Conservation (phyloP, 2,113 vertebrate genomes). For the Percina caprodes region DNA sequence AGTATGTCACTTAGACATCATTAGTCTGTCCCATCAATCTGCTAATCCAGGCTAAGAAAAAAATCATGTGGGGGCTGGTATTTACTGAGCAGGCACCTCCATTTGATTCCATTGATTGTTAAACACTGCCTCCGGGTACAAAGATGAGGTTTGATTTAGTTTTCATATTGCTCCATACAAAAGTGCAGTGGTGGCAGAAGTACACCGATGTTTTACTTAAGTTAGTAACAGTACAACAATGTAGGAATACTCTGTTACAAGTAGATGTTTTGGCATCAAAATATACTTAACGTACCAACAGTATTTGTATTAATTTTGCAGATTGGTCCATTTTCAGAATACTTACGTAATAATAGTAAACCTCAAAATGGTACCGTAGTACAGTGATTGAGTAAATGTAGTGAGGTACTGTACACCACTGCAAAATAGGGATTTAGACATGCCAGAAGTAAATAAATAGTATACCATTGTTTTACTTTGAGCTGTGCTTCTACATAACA, state of each 20-base stretch:
- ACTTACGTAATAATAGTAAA: background rate
- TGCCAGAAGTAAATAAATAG: background rate
- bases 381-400: background rate
- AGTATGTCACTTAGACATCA: conserved; percentile 52
- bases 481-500: conserved; percentile 8
- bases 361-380: background rate
- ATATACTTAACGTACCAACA: background rate
- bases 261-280: background rate
- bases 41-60: conserved; percentile 36
- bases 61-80: conserved; percentile 47
- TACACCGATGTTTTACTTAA: background rate
- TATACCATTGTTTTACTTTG: conserved; percentile 13
- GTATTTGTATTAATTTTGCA: background rate
- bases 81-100: conserved; percentile 47
- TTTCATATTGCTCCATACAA: background rate
- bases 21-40: conserved; percentile 63
- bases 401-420: background rate
- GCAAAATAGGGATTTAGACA: background rate
- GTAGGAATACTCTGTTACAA: background rate
- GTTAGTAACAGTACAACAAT: background rate
- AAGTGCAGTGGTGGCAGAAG: background rate
- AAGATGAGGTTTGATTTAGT: conserved; percentile 23
- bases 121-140: conserved; percentile 14
- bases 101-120: conserved; percentile 52
- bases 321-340: background rate